Conservation (phyloP, 2,888 invertebrate genomes). For the Heliconius cydno region DNA sequence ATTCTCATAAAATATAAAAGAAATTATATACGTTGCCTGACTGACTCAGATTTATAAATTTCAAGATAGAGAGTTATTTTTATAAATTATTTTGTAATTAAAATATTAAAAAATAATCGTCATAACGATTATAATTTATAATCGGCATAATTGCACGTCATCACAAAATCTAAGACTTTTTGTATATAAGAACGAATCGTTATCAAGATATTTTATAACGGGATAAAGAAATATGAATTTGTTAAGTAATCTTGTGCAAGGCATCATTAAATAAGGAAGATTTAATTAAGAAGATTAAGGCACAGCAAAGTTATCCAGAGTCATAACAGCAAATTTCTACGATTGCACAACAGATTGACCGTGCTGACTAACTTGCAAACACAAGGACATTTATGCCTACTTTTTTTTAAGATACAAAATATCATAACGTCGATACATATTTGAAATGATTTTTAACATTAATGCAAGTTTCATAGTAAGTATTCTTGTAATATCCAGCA, state of each 20-base stretch:
- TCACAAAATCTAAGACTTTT: background rate
- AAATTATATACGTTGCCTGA: background rate
- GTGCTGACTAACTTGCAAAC: background rate
- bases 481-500: conserved; percentile 12
- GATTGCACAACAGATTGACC: background rate
- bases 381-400: background rate
- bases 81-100: background rate
- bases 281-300: conserved; percentile 30
- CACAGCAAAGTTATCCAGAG: conserved; percentile 25
- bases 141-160: background rate
- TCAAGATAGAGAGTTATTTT: background rate
- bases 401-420: background rate
- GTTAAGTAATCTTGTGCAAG: background rate
- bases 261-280: conserved; percentile 6
- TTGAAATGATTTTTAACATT: background rate
- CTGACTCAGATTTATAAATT: background rate
- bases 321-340: conserved; percentile 11
- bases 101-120: background rate
- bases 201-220: background rate
- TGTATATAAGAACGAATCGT: background rate
- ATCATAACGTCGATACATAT: background rate
- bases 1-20: background rate
- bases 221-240: background rate
- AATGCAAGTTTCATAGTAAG: background rate
- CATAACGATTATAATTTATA: background rate